Evolutionary conservation across 2,797 vertebrate genomes (phyloP).

Genomic region (Tympanoctomys barrerae): DNA sequence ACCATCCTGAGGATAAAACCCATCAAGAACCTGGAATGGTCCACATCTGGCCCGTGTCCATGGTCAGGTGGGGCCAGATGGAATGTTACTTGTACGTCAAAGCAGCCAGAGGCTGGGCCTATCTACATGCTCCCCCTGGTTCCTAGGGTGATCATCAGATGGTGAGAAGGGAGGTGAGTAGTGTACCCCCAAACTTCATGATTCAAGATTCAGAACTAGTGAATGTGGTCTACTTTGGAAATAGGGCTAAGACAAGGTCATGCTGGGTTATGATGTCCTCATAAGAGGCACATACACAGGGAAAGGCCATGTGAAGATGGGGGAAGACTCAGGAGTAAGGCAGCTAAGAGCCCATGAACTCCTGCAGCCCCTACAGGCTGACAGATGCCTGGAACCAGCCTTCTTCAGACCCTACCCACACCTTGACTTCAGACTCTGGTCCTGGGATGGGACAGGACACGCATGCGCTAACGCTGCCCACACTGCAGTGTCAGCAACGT

Average conservation of each 20-base stretch:
- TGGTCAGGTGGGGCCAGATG: background rate
- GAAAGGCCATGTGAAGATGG: background rate
- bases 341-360: background rate
- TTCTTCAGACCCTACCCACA: background rate
- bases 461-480: background rate
- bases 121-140: too few relatives aligned
- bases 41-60: background rate
- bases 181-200: background rate
- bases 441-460: background rate
- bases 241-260: background rate
- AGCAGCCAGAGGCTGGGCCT: rapidly evolving
- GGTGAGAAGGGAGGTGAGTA: background rate
- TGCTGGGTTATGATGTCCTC: background rate
- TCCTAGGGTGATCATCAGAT: background rate
- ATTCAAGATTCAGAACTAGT: background rate
- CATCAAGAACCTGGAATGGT: background rate
- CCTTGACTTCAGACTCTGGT: background rate
- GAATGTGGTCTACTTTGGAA: background rate
- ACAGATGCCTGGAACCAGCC: background rate
- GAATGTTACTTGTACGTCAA: background rate
- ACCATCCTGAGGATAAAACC: background rate
- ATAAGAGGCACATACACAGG: background rate
- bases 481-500: background rate
- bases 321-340: too few relatives aligned
- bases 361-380: background rate